Base-by-base conservation (phyloP, 1,140 invertebrate genomes). In the Drosophila yakuba region DNA sequence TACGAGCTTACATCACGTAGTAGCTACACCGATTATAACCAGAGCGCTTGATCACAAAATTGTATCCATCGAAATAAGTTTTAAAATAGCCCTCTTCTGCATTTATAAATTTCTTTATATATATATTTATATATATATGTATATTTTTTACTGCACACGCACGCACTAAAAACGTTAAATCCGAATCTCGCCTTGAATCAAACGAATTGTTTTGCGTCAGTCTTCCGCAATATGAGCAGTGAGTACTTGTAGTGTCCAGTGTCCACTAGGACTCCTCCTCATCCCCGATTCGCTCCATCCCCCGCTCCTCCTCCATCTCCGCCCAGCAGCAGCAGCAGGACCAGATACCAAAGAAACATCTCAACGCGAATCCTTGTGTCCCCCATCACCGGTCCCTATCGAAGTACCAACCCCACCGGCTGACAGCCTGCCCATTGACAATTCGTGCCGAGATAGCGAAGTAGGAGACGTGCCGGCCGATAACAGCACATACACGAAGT, bases 221-320 rank as follows among this genome's bases (percentile, higher is more conserved):
- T 84, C 59, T 78, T 75, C 41, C 82, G 82, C 80, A 91, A 90
- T 67, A 91, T 91, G 88, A 85, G 69, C 78, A 82, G 89, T 91
- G 72, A 91, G 88, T 91, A 90, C 73, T 38, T 39, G 45, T 15
- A 48, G 55, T 59, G 36, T 43, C 35, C 48, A 39, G 20, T 51
- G 28, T 52, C 36, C 8, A 17, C 8, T 56, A 20, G 25, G 32
- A 43, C 55, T 36, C 15, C 14, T 23, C 47, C 48, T 54, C 38
- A 48, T 59, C 36, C 32, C 47, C 32, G 20, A 28, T 39, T 48
- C 38, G 28, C 38, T 54, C 17, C 17, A 17, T 44, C 32, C 41
- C 51, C 45, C 41, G 44, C 8, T 67, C 61, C 64, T 45, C 12
- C 0, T 51, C 3, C 20, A 25, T 15, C n/a, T 54, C 6, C 15